A percentile compares a stretch with the other conserved stretches of the same genome.
Evolutionary conservation across 2,797 vertebrate genomes (phyloP).

Genomic region (Pseudotriccus pelzelni): DNA sequence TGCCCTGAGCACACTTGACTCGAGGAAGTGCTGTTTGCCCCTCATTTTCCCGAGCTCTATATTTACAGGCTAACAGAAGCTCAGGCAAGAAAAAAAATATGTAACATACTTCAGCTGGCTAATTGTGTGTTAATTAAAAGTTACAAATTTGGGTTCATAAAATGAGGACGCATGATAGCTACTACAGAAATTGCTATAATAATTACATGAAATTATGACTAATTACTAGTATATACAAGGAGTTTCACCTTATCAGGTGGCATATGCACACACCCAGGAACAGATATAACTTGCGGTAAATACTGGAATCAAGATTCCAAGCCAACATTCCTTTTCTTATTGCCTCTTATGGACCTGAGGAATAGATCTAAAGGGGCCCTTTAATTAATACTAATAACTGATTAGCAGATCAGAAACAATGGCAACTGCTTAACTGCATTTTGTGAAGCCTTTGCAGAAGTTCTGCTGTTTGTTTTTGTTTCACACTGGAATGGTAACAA

Average conservation of each 20-base stretch:
- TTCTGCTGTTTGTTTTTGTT: neutral
- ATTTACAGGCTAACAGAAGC: neutral
- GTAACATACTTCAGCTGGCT: neutral
- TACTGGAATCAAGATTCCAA: neutral
- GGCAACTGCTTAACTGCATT: neutral
- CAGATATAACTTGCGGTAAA: neutral
- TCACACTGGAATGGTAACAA: neutral
- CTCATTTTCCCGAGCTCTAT: rapidly evolving
- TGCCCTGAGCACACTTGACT: neutral
- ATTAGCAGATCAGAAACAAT: neutral
- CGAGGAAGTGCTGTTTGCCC: neutral
- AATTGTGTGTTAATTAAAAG: constrained; percentile 14
- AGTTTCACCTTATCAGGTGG: constrained; percentile 13
- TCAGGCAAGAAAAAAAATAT: neutral
- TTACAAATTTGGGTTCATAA: neutral
- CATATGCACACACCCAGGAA: neutral
- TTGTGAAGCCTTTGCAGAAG: neutral
- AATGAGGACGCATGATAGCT: neutral
- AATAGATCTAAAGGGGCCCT: neutral
- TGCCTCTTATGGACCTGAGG: neutral
- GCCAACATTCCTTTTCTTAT: neutral
- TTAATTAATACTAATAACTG: neutral
- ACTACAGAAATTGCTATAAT: neutral
- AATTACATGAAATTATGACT: constrained; percentile 38
- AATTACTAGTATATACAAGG: neutral